Evolutionary conservation across 2,888 invertebrate species (phyloP), one percentile per base, ranked within the genome.

Genomic region (Pammene aurita): DNA sequence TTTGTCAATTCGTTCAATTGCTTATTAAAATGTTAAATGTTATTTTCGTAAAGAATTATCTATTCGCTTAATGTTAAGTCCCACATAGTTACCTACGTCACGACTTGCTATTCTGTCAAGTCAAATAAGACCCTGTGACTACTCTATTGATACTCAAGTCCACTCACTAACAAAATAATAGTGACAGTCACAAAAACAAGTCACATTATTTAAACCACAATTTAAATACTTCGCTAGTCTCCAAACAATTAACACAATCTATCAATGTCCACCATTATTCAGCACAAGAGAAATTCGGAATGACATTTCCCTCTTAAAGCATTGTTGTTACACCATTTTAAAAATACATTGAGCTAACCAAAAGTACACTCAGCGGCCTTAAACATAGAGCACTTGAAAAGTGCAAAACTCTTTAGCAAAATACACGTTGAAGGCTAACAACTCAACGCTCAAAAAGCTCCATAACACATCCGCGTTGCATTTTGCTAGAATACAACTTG

Each of bases 401-500:
- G 62, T 69, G 71, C 66, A 71, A 38, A 74, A 75, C 67, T 66
- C 66, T 70, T 73, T 74, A 73, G 77, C 78, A 81, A 81, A 54
- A 82, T 78, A 79, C 74, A 76, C 74, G 77, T 78, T 78, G 88
- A 91, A 91, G 91, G 91, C 79, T 78, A 82, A 85, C 90, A 81
- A 85, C 85, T 88, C 81, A 72, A 80, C 84, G 79, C 84, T 86
- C 85, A 85, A 85, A 86, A 88, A 86, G 84, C 83, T 86, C 74
- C 78, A 76, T 84, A 73, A 62, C 77, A 85, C 78, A 87, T 91
- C 90, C 90, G 91, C 82, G 80, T 90, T 84, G 78, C 78, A 77
- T 75, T 74, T 80, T 75, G 72, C 71, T 75, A 74, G 72, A 71
- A 75, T 78, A 74, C 76, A 76, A 14, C 67, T 74, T 75, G 70